Evolutionary conservation across 2,797 vertebrate genomes (phyloP).

Genomic region (Ceryle rudis): DNA sequence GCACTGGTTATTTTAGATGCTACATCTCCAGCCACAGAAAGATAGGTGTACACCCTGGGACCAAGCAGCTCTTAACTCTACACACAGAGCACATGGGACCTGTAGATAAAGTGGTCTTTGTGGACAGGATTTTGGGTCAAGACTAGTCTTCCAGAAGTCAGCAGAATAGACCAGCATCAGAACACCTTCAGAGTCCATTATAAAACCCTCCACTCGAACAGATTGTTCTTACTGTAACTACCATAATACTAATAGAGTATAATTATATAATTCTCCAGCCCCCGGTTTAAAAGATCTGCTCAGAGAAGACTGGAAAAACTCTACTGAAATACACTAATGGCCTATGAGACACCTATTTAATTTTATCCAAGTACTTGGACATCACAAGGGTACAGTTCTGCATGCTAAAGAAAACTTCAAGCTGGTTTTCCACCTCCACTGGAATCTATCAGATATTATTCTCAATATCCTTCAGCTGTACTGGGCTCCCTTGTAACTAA

Average conservation of each 20-base stretch:
- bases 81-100: not conserved
- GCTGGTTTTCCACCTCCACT: not conserved
- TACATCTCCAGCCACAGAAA: fast-evolving
- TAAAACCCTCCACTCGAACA: slow-evolving; percentile 19
- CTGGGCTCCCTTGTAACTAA: not conserved
- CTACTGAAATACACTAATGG: slow-evolving; percentile 5
- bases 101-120: not conserved
- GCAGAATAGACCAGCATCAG: not conserved
- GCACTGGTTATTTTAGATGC: not conserved
- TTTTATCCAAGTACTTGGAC: slow-evolving; percentile 23
- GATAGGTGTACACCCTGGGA: not conserved
- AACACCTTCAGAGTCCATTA: slow-evolving; percentile 18
- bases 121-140: not conserved
- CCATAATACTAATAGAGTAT: slow-evolving; percentile 35
- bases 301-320: slow-evolving; percentile 10
- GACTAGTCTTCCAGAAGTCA: not conserved
- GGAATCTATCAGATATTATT: not conserved
- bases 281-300: not conserved
- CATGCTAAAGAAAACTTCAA: slow-evolving; percentile 2
- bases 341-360: not conserved
- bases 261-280: slow-evolving; percentile 35
- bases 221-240: slow-evolving; percentile 2
- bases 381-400: not conserved
- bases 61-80: not conserved
- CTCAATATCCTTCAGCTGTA: not conserved